Evolutionary conservation across 2,888 invertebrate species (phyloP).

Genomic region (Pseudeuparius sepicola): DNA sequence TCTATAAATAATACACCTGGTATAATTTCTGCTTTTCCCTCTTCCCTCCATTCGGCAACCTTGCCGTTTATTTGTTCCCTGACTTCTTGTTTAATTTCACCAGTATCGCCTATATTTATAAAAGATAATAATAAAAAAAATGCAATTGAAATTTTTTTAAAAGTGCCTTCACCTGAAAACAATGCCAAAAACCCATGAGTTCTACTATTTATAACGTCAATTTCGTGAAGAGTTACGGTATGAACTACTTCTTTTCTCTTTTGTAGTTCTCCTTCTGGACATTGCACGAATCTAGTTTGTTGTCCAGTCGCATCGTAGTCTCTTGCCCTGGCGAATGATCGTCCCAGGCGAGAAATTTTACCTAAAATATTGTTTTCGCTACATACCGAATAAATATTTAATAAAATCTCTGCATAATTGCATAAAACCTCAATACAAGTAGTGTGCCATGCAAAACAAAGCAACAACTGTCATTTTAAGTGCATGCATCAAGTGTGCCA

Average conservation of each 20-base stretch:
- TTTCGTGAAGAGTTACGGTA: constrained; percentile 97
- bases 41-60: constrained; percentile 95
- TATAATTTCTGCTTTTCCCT: constrained; percentile 97
- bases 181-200: constrained; percentile 96
- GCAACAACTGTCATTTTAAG: no score
- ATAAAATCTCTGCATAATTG: no score
- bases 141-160: constrained; percentile 3
- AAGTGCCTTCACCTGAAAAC: constrained; percentile 65
- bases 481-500: no score
- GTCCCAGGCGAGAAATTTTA: constrained; percentile 55
- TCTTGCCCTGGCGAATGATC: constrained; percentile 91
- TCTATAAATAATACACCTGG: constrained; percentile 97
- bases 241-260: constrained; percentile 97
- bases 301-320: constrained; percentile 95
- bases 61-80: constrained; percentile 94
- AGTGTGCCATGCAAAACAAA: no score
- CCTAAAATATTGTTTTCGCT: constrained; percentile 28
- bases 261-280: constrained; percentile 97
- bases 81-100: constrained; percentile 96
- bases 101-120: constrained; percentile 79
- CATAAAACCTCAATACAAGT: no score
- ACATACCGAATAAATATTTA: no score
- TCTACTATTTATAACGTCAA: constrained; percentile 97
- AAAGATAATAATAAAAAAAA: no score
- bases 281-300: constrained; percentile 84